A percentile compares a stretch with the other conserved stretches of the same genome.
phyloP scores from a whole-genome alignment of 2,113 vertebrate genomes.

The Danionella cerebrum region DNA sequence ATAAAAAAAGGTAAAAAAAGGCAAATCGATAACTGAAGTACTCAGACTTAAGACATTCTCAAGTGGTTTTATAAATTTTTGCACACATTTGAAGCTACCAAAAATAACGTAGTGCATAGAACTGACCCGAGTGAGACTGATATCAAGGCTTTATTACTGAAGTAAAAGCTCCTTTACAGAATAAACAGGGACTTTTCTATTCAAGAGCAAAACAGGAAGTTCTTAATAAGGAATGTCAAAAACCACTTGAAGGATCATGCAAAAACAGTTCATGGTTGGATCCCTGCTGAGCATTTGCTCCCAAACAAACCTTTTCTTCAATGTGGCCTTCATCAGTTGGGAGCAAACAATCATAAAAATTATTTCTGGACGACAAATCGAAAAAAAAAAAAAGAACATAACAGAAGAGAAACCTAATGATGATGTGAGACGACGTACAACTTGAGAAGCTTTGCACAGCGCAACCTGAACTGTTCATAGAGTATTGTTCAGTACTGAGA shows the following conservation, averaged over 20 bases:
- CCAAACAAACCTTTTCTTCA: constrained; percentile 64
- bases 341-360: constrained; percentile 72
- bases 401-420: constrained; percentile 74
- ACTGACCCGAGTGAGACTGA: not conserved
- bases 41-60: no score
- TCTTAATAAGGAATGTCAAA: constrained; percentile 91
- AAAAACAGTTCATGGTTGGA: constrained; percentile 71
- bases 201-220: constrained; percentile 79
- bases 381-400: no score
- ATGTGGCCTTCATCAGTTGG: constrained; percentile 62
- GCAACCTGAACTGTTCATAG: not conserved
- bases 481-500: constrained; percentile 75
- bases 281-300: constrained; percentile 28
- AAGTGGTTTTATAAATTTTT: not conserved
- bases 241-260: constrained; percentile 82
- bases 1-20: no score
- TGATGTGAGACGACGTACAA: constrained; percentile 71
- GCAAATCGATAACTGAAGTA: no score
- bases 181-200: constrained; percentile 58
- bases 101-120: not conserved
- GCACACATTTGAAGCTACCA: not conserved
- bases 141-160: constrained; percentile 64
- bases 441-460: constrained; percentile 58
- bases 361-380: constrained; percentile 73
- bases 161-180: constrained; percentile 34